Evolutionary conservation across 2,113 vertebrate genomes (phyloP).

Genomic region (Oreochromis tanganicae): DNA sequence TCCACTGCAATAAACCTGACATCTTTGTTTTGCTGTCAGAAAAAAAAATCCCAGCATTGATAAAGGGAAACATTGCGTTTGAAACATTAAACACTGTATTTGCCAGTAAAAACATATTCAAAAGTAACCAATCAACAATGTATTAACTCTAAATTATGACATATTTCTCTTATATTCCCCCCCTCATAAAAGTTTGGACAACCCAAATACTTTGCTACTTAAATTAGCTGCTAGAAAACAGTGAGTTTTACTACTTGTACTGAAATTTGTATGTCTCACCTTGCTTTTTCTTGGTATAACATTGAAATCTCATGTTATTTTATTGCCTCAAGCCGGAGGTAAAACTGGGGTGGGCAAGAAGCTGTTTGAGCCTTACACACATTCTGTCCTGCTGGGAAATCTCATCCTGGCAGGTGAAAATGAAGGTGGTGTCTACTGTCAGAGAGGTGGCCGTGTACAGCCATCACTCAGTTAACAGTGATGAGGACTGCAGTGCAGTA

Average conservation of each 20-base stretch:
- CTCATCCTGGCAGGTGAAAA: not conserved
- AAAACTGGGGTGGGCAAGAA: not conserved
- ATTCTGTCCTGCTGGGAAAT: not conserved
- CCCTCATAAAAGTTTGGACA: not conserved
- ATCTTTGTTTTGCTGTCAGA: not conserved
- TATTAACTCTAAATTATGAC: not conserved
- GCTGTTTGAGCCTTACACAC: not conserved
- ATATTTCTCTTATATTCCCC: not conserved
- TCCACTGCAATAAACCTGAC: not conserved
- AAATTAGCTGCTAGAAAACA: not conserved
- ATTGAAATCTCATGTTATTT: not conserved
- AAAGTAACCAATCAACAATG: not conserved
- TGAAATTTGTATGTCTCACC: not conserved
- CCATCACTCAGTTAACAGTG: not conserved
- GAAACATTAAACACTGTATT: not conserved
- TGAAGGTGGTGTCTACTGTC: not conserved
- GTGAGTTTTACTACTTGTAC: not conserved
- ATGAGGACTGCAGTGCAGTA: not conserved
- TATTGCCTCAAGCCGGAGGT: not conserved
- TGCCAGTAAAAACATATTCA: not conserved
- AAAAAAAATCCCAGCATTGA: not conserved
- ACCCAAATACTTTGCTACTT: not conserved
- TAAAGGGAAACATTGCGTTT: not conserved
- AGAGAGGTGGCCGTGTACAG: not conserved
- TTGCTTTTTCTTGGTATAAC: not conserved